phyloP scores from a whole-genome alignment of 2,888 invertebrate species.

The Archaeoteleia sp. region DNA sequence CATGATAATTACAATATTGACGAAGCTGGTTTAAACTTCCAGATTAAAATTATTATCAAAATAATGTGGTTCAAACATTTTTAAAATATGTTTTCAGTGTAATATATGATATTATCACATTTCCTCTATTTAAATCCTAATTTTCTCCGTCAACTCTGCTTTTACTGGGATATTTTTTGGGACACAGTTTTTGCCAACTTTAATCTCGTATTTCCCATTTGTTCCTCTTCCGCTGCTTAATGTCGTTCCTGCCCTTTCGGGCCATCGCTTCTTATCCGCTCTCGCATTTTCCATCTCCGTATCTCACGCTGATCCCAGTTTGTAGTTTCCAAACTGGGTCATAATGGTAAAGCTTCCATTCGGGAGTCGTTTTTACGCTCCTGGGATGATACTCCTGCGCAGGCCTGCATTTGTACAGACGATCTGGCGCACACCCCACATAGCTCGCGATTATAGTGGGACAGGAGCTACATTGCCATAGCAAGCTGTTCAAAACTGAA shows the following conservation, averaged over 20 bases:
- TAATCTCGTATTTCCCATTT: conserved; percentile 1
- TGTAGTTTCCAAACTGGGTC: conserved; percentile 51
- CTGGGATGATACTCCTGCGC: conserved; percentile 42
- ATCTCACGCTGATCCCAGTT: conserved; percentile 38
- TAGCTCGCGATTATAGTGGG: conserved; percentile 27
- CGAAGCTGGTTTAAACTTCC: no score
- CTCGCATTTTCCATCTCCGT: conserved; percentile 27
- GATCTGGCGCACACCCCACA: conserved; percentile 36
- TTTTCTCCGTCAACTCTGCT: no score
- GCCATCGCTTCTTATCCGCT: conserved; percentile 21
- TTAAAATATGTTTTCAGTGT: no score
- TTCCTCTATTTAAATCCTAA: no score
- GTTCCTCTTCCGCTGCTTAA: conserved; percentile 24
- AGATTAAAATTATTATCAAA: no score
- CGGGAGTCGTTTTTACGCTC: conserved; percentile 43
- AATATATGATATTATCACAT: no score
- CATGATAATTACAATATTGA: no score
- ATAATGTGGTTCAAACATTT: no score
- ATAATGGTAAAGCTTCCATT: conserved; percentile 53
- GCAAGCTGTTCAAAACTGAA: conserved; percentile 41
- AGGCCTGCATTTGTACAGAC: conserved; percentile 32
- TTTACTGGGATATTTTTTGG: no score
- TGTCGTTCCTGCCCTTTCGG: conserved; percentile 28
- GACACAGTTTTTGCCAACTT: no score
- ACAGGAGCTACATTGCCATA: conserved; percentile 37